Conservation (phyloP, 2,113 vertebrate species). For the Climacteris rufus region DNA sequence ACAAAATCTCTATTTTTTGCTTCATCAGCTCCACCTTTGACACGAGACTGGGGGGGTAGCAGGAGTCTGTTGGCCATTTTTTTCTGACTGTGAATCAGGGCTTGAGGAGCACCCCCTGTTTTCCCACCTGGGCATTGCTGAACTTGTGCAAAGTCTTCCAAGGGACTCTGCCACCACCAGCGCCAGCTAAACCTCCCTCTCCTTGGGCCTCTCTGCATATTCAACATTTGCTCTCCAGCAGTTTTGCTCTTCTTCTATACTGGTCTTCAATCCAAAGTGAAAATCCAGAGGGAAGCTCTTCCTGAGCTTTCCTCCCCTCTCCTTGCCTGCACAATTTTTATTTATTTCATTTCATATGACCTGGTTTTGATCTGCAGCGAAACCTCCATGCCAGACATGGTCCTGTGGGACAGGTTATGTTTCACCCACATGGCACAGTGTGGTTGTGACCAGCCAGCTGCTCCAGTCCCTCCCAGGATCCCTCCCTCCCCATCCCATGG, state of each 20-base stretch:
- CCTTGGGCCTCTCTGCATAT: not conserved
- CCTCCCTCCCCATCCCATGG: not conserved
- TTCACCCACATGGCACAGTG: not conserved
- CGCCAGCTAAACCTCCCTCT: not conserved
- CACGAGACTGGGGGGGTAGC: conserved; percentile 20
- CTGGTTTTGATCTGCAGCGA: not conserved
- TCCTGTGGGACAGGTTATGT: not conserved
- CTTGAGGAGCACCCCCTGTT: not conserved
- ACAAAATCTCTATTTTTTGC: conserved; percentile 30
- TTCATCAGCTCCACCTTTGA: not conserved
- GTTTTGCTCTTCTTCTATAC: not conserved
- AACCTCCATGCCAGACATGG: not conserved
- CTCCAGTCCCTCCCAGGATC: not conserved
- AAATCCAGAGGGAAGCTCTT: not conserved
- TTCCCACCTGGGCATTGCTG: conserved; percentile 60
- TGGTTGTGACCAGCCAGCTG: not conserved
- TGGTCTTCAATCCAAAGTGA: not conserved
- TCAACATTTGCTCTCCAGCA: not conserved
- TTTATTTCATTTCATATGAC: not conserved
- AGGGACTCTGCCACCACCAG: conserved; percentile 58
- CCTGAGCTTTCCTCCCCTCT: not conserved
- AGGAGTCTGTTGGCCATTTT: not conserved
- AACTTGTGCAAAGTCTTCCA: conserved; percentile 71
- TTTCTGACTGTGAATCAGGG: not conserved
- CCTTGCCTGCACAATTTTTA: not conserved